A percentile compares a stretch with the other conserved stretches of the same genome.
These are phyloP conservation scores for Melanotaenia duboulayi DNA, from an alignment of 2,113 vertebrate genomes.

Conservation along the genomic window DNA sequence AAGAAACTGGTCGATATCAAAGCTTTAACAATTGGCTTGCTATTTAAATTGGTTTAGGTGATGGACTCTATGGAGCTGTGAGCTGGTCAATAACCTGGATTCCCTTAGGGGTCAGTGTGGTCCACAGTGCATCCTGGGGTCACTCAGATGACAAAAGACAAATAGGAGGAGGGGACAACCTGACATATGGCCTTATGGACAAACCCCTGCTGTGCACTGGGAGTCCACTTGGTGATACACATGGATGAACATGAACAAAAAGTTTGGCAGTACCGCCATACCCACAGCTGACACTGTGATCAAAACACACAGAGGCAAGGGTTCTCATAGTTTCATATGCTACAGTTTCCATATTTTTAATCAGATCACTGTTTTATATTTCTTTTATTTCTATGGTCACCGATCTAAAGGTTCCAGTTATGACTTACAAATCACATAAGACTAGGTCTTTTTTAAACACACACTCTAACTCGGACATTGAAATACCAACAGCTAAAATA, in stretches of 20 bases:
- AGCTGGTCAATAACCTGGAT: constrained; percentile 69
- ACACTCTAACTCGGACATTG: constrained; percentile 3
- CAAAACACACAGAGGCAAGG: constrained; percentile 8
- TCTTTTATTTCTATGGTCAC: neutral
- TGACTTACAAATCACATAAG: neutral
- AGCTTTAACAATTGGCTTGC: constrained; percentile 46
- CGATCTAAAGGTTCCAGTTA: neutral
- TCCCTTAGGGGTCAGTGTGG: constrained; percentile 69
- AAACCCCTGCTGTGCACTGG: constrained; percentile 63
- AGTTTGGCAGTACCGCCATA: constrained; percentile 39
- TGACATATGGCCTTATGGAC: constrained; percentile 77
- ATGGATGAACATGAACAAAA: constrained; percentile 74
- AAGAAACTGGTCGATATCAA: constrained; percentile 54
- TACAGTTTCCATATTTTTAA: constrained; percentile 4
- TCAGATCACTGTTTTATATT: neutral
- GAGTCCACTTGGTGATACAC: constrained; percentile 60
- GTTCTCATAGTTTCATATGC: constrained; percentile 5
- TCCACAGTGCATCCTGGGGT: constrained; percentile 58
- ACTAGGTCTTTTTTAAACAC: constrained; percentile 38
- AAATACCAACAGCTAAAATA: constrained; percentile 46
- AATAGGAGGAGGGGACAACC: constrained; percentile 54
- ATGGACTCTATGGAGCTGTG: constrained; percentile 72
- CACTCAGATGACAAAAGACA: constrained; percentile 73
- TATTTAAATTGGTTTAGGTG: constrained; percentile 75
- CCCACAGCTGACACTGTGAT: constrained; percentile 64